Conservation (phyloP, 2,888 invertebrate genomes). For the Temnothorax unifasciatus region DNA sequence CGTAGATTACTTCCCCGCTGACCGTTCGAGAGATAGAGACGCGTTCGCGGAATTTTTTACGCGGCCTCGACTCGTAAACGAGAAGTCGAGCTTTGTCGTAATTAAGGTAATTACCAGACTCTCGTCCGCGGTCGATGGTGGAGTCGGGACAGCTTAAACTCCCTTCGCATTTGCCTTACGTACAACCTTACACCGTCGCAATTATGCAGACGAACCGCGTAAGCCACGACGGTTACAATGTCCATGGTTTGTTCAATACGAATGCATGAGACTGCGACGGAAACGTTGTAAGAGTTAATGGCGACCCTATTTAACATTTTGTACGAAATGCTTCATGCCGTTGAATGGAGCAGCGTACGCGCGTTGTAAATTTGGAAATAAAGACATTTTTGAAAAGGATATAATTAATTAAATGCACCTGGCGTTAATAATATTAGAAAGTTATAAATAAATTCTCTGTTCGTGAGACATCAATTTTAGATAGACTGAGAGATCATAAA, state of each 20-base stretch:
- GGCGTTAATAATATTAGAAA: not conserved
- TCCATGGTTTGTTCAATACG: constrained; percentile 77
- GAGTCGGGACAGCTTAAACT: constrained; percentile 60
- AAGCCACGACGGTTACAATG: constrained; percentile 80
- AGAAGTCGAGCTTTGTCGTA: constrained; percentile 77
- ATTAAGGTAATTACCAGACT: constrained; percentile 81
- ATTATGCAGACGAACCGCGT: constrained; percentile 79
- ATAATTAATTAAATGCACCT: not conserved
- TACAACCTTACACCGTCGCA: constrained; percentile 76
- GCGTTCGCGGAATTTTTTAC: constrained; percentile 60
- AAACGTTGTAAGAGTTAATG: constrained; percentile 15
- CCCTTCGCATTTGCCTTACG: constrained; percentile 69
- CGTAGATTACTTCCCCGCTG: constrained; percentile 38
- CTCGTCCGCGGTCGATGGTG: constrained; percentile 62
- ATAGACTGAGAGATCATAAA: not conserved
- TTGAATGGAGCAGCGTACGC: not conserved
- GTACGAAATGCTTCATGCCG: not conserved
- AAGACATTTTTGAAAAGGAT: not conserved
- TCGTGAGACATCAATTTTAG: not conserved
- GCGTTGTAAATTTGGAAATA: not conserved
- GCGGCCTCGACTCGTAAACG: constrained; percentile 66
- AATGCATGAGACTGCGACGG: constrained; percentile 32
- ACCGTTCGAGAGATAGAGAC: constrained; percentile 21
- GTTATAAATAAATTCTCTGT: not conserved
- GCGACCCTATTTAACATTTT: constrained; percentile 4